Percentiles rank a stretch among this genome's conserved stretches.
Evolutionary conservation across 2,888 invertebrate genomes (phyloP).

Genomic region (Bombylius discolor): DNA sequence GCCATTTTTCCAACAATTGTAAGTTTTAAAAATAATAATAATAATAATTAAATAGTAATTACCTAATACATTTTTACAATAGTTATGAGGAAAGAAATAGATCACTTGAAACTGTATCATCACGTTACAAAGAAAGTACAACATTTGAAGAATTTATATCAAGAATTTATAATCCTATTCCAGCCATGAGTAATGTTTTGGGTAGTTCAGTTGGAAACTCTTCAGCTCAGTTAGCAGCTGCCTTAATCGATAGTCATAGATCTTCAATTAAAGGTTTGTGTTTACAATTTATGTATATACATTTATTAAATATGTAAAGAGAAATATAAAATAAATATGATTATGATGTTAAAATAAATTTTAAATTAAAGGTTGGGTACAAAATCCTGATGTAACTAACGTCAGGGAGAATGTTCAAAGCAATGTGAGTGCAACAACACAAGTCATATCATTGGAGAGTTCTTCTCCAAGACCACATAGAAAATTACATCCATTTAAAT

Average conservation of each 20-base stretch:
- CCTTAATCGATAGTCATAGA: slow-evolving; percentile 41
- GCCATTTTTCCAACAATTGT: slow-evolving; percentile 84
- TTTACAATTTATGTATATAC: background rate
- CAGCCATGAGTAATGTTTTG: slow-evolving; percentile 20
- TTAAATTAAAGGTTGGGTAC: slow-evolving; percentile 28
- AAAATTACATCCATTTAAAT: slow-evolving; percentile 31
- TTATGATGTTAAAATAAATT: background rate
- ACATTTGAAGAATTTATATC: slow-evolving; percentile 84
- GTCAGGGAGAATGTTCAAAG: slow-evolving; percentile 22
- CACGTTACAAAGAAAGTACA: slow-evolving; percentile 70
- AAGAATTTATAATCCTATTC: slow-evolving; percentile 55
- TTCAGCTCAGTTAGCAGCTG: slow-evolving; percentile 43
- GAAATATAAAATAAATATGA: background rate
- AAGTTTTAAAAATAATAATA: slow-evolving; percentile 31
- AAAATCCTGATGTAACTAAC: slow-evolving; percentile 29
- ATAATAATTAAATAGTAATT: background rate
- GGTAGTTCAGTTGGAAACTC: slow-evolving; percentile 19
- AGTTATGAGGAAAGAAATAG: slow-evolving; percentile 87
- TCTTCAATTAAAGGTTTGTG: slow-evolving; percentile 28
- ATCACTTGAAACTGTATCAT: slow-evolving; percentile 70
- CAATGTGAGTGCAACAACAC: slow-evolving; percentile 15
- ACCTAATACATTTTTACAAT: slow-evolving; percentile 18
- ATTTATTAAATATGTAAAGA: background rate
- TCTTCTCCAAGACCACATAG: slow-evolving; percentile 31
- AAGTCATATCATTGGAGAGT: slow-evolving; percentile 27